Conservation (phyloP, 37 sponge, comb jelly and placozoan species). For the Axinella damicornis region DNA sequence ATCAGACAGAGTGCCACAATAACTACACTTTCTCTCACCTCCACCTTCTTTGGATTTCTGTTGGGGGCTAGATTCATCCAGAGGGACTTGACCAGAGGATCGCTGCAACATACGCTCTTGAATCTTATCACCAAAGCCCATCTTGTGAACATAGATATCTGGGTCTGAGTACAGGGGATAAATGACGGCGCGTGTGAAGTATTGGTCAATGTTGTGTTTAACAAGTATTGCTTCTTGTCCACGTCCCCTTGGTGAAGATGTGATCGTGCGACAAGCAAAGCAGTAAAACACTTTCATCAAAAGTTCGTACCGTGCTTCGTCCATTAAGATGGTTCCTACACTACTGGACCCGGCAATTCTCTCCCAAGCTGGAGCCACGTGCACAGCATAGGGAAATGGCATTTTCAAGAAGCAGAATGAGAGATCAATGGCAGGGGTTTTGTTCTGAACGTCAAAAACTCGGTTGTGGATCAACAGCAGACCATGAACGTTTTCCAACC, state of each 20-base stretch:
- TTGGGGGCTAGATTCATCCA: no score
- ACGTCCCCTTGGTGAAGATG: not conserved
- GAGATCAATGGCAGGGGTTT: constrained; percentile 27
- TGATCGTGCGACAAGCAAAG: constrained; percentile 14
- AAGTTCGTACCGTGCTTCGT: constrained; percentile 22
- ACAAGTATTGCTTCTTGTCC: not conserved
- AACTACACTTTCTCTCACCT: no score
- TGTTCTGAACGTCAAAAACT: not conserved
- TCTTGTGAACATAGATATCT: no score
- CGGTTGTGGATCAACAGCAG: not conserved
- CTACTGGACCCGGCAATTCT: not conserved
- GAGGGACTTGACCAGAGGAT: no score
- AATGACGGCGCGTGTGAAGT: no score
- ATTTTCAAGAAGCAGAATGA: constrained; percentile 2
- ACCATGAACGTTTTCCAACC: not conserved
- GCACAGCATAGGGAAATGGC: not conserved
- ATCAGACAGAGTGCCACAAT: no score
- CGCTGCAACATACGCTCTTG: no score
- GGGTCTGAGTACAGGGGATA: no score
- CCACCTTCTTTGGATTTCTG: no score
- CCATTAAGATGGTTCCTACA: not conserved
- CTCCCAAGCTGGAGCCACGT: not conserved
- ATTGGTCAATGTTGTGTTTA: no score
- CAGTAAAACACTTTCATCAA: constrained; percentile 4
- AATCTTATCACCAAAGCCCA: no score